Evolutionary conservation across 2,797 vertebrate species (phyloP).

Genomic region (Coccyzus lansbergi): DNA sequence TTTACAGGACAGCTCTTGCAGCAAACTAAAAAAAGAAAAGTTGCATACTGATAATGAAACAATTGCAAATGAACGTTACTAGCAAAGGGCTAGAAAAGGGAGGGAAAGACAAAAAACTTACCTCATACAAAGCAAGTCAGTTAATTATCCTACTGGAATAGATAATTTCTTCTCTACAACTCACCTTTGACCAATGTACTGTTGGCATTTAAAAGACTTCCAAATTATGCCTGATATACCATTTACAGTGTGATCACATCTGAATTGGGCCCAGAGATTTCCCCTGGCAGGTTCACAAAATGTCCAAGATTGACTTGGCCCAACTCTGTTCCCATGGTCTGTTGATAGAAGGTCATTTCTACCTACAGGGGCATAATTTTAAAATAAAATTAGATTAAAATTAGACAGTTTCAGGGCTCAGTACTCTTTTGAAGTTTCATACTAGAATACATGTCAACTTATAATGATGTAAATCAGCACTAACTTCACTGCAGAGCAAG

Average conservation of each 20-base stretch:
- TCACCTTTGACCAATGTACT: neutral
- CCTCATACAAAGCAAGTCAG: neutral
- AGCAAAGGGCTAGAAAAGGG: neutral
- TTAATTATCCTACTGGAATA: neutral
- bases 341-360: neutral
- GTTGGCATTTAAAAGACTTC: neutral
- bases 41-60: neutral
- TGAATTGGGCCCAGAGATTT: neutral
- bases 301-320: neutral
- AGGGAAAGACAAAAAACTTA: neutral
- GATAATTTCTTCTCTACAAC: neutral
- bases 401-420: constrained; percentile 16
- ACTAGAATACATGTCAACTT: neutral
- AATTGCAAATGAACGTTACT: neutral
- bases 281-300: neutral
- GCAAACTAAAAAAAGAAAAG: neutral
- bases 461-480: neutral
- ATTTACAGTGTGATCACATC: neutral
- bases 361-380: neutral
- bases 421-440: constrained; percentile 20
- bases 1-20: neutral
- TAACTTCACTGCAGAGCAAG: neutral
- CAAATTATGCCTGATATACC: neutral
- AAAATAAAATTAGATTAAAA: constrained; percentile 47
- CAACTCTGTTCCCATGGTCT: neutral